Evolutionary conservation across 2,797 vertebrate genomes (phyloP).

Genomic region (Chiroxiphia lanceolata): DNA sequence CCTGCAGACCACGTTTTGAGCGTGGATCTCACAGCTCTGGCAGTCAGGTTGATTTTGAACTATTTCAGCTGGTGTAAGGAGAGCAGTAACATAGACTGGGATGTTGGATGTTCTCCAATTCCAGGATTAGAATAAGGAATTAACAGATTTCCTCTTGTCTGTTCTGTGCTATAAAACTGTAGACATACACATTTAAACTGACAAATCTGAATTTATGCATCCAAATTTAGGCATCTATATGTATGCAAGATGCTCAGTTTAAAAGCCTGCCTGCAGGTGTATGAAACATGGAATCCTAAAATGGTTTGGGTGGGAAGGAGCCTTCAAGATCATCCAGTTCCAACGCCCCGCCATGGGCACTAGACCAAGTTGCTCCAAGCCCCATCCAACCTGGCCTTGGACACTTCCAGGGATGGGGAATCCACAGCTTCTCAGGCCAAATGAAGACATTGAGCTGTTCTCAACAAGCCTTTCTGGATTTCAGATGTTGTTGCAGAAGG

Average conservation of each 20-base stretch:
- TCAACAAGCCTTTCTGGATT: not conserved
- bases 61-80: not conserved
- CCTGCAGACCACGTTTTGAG: not conserved
- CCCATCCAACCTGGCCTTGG: not conserved
- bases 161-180: not conserved
- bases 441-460: not conserved
- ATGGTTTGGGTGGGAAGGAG: not conserved
- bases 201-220: not conserved
- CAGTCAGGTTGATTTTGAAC: not conserved
- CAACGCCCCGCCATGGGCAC: not conserved
- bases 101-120: not conserved
- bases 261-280: not conserved
- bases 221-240: not conserved
- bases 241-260: not conserved
- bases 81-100: not conserved
- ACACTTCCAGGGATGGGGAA: not conserved
- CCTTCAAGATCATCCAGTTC: not conserved
- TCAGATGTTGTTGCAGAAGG: not conserved
- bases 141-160: not conserved
- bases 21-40: not conserved
- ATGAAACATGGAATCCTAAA: not conserved
- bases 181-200: not conserved
- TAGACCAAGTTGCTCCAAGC: not conserved
- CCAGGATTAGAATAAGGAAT: not conserved
- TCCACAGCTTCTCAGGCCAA: not conserved